Evolutionary conservation across 2,113 vertebrate genomes (phyloP).

Genomic region (Proterorhinus semilunaris): DNA sequence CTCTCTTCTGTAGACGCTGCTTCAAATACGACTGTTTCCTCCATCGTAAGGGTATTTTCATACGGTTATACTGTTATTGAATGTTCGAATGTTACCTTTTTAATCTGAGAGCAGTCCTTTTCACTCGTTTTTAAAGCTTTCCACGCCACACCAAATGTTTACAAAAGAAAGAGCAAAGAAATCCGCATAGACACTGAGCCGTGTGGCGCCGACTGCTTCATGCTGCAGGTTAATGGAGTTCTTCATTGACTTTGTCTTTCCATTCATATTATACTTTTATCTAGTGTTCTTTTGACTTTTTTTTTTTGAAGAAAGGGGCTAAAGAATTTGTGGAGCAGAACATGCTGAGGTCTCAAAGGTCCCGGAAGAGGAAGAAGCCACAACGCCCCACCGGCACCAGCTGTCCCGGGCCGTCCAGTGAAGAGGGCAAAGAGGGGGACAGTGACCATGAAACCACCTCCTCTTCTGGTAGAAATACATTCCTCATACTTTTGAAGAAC

Average conservation of each 20-base stretch:
- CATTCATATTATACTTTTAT: neutral
- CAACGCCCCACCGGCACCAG: constrained; percentile 75
- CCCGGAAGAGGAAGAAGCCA: constrained; percentile 81
- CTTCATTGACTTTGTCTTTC: neutral
- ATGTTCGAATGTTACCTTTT: neutral
- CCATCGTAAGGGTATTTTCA: constrained; percentile 80
- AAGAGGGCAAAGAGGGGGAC: constrained; percentile 86
- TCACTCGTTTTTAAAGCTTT: constrained; percentile 79
- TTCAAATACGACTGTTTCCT: constrained; percentile 99
- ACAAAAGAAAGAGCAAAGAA: constrained; percentile 95
- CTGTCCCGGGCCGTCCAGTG: constrained; percentile 75
- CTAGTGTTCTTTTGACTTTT: neutral
- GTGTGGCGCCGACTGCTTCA: constrained; percentile 93
- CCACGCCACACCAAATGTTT: constrained; percentile 94
- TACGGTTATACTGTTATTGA: neutral
- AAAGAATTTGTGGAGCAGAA: constrained; percentile 94
- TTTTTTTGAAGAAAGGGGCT: constrained; percentile 87
- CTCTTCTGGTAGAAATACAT: constrained; percentile 83
- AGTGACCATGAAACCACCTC: constrained; percentile 96
- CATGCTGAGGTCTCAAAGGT: constrained; percentile 86
- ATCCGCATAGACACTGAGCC: constrained; percentile 94
- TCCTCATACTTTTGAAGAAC: neutral
- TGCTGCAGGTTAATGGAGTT: constrained; percentile 84
- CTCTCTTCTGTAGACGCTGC: constrained; percentile 95
- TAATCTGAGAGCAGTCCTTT: neutral